Conservation (phyloP, 2,797 vertebrate genomes). For the Labroides dimidiatus region DNA sequence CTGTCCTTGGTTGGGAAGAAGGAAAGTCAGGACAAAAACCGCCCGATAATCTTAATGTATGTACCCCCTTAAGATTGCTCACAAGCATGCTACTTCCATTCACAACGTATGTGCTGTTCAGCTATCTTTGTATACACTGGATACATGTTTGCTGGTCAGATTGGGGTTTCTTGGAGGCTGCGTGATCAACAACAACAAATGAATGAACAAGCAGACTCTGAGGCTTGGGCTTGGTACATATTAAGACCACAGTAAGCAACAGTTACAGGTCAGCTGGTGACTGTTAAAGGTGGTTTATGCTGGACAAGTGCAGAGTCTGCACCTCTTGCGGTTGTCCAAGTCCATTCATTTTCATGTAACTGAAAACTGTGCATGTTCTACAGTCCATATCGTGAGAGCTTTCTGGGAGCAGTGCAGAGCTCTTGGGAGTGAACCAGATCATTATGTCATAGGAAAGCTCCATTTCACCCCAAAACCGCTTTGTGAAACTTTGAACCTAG, state of each 20-base stretch:
- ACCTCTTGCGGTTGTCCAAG: not conserved
- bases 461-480: conserved; percentile 64
- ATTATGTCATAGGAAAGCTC: conserved; percentile 56
- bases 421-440: conserved; percentile 45
- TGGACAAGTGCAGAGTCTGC: not conserved
- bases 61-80: too few species aligned
- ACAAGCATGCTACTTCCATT: too few species aligned
- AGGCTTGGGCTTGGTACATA: not conserved
- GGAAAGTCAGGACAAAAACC: too few species aligned
- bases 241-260: not conserved
- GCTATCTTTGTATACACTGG: too few species aligned
- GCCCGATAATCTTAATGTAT: too few species aligned
- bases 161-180: too few species aligned
- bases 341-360: not conserved
- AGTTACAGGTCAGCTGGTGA: not conserved
- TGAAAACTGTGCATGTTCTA: conserved; percentile 14
- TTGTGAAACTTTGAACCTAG: conserved; percentile 53
- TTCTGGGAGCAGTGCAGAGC: conserved; percentile 14
- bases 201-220: not conserved
- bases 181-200: too few species aligned
- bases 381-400: conserved; percentile 24
- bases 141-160: too few species aligned
- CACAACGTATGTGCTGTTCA: too few species aligned
- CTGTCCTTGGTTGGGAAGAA: too few species aligned
- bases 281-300: not conserved